These are phyloP conservation scores for Augiades crinisus DNA, from an alignment of 2,888 invertebrate species.

Conservation along the genomic window DNA sequence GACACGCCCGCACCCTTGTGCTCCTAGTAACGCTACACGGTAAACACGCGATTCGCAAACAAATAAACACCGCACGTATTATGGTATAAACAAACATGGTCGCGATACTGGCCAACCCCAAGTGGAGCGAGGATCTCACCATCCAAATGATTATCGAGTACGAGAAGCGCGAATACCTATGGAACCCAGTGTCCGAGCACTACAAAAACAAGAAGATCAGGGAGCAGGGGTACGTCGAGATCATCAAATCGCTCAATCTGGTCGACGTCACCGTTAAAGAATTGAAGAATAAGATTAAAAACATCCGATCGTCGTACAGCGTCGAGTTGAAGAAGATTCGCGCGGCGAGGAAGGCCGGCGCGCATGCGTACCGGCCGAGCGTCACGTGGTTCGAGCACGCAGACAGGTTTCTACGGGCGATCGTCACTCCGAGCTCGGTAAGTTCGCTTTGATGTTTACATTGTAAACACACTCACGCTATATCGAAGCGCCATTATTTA, in stretches of 20 bases:
- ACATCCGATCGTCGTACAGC: constrained; percentile 77
- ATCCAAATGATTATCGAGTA: constrained; percentile 78
- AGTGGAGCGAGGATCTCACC: constrained; percentile 78
- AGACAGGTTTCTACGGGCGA: constrained; percentile 79
- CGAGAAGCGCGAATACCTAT: constrained; percentile 74
- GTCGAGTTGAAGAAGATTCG: constrained; percentile 79
- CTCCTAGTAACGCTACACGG: constrained; percentile 60
- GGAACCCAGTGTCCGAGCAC: constrained; percentile 76
- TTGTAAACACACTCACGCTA: constrained; percentile 26
- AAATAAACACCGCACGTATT: constrained; percentile 40
- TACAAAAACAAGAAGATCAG: constrained; percentile 78
- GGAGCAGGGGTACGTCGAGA: constrained; percentile 75
- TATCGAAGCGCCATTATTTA: constrained; percentile 14
- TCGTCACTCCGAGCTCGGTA: constrained; percentile 79
- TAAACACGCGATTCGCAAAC: constrained; percentile 57
- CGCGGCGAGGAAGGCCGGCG: constrained; percentile 77
- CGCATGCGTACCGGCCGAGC: constrained; percentile 79
- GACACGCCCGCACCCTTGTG: constrained; percentile 79
- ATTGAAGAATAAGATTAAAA: constrained; percentile 78
- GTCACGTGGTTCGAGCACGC: constrained; percentile 81
- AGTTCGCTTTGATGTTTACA: constrained; percentile 47
- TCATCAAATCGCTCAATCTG: constrained; percentile 71
- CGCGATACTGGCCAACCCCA: constrained; percentile 74
- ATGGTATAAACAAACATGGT: constrained; percentile 70
- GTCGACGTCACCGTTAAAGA: constrained; percentile 75